Base-by-base conservation (phyloP, 2,888 invertebrate genomes). In the Dynastes grantii region DNA sequence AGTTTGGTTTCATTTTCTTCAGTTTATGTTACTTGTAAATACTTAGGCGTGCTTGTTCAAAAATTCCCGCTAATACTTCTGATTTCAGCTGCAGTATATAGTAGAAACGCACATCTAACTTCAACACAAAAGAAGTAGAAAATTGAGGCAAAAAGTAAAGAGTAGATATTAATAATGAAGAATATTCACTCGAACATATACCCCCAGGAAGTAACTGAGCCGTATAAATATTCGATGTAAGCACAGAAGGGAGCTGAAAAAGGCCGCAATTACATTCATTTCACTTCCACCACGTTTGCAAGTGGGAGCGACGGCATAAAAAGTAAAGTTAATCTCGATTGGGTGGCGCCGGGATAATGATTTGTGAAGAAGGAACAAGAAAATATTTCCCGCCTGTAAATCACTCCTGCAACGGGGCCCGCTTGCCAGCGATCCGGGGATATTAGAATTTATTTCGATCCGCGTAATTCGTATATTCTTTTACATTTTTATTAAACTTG, bases 361-460 rank as follows among this genome's bases (percentile, higher is more conserved):
- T 81, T 81, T 81, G 81, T 80, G 80, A 79, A 80, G 80, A 80
- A 76, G 77, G 80, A 75, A 75, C 77, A 83, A 83, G 85, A 84
- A 85, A 85, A 86, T 85, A 86, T 85, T 84, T 83, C 81, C 78
- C 78, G 84, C 83, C 61, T 81, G 83, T 85, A 85, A 84, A 85
- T 86, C 85, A 85, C 85, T 83, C 82, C 49, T 37, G 68, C 51
- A 55, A 64, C 79, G 16, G 75, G 58, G 65, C 64, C 63, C 55
- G 55, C 22, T 27, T 64, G 37, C 29, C 70, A 29, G 65, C 77
- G 82, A 82, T 84, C 82, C 82, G 82, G 82, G 81, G 81, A 85
- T 85, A 85, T 86, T 86, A 85, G 85, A 84, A 85, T 86, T 85
- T 85, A 85, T 86, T 85, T 82, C 82, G 83, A 84, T 81, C 80